Evolutionary conservation across 2,888 invertebrate species (phyloP).

Genomic region (Drosophila rubida): DNA sequence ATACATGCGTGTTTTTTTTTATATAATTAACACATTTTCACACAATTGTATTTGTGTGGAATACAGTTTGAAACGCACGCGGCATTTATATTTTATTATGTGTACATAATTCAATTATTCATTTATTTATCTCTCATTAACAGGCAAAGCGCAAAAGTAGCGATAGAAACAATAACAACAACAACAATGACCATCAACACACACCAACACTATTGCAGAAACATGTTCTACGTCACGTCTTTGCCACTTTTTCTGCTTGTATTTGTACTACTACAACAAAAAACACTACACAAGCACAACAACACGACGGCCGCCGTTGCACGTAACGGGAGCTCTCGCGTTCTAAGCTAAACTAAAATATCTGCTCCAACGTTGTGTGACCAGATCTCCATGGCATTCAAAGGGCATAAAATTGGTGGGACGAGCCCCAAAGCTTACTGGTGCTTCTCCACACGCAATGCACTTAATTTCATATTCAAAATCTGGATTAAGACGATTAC

Average conservation of each 20-base stretch:
- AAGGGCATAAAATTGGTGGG: neutral
- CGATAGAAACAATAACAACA: constrained; percentile 57
- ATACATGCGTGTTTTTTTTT: constrained; percentile 37
- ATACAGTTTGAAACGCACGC: constrained; percentile 43
- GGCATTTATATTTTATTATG: constrained; percentile 48
- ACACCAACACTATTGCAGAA: constrained; percentile 71
- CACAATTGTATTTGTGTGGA: constrained; percentile 33
- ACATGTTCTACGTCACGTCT: constrained; percentile 70
- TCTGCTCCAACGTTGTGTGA: constrained; percentile 52
- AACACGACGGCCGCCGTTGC: constrained; percentile 55
- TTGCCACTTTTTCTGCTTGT: constrained; percentile 55
- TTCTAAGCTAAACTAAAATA: constrained; percentile 74
- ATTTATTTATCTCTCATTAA: constrained; percentile 79
- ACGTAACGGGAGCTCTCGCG: constrained; percentile 63
- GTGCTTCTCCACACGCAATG: neutral
- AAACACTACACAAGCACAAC: constrained; percentile 50
- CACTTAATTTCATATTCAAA: no score
- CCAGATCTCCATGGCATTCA: constrained; percentile 28
- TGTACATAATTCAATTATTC: constrained; percentile 76
- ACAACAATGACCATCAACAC: constrained; percentile 26
- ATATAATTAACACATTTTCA: constrained; percentile 76
- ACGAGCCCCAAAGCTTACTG: neutral
- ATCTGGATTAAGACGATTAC: neutral
- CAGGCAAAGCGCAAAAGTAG: constrained; percentile 52
- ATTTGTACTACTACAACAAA: constrained; percentile 58